These are phyloP conservation scores for Corydoras maculifer DNA, from an alignment of 2,113 vertebrate species.

Conservation along the genomic window DNA sequence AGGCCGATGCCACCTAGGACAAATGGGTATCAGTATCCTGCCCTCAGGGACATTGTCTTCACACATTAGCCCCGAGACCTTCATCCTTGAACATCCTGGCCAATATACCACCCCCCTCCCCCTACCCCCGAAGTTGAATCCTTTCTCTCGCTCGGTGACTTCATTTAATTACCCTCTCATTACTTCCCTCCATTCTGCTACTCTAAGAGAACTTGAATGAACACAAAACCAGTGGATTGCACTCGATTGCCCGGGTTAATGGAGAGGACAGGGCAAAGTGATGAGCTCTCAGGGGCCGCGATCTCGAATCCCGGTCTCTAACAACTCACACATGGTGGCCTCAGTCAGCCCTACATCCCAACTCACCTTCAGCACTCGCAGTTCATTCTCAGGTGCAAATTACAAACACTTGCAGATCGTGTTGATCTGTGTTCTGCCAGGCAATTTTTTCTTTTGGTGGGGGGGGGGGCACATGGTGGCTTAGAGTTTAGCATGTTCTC, in stretches of 20 bases:
- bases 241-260: slow-evolving; percentile 45
- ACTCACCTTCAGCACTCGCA: not conserved
- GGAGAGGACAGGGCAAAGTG: slow-evolving; percentile 27
- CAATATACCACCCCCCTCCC: slow-evolving; percentile 5
- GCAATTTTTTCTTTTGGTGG: not conserved
- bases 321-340: slow-evolving; percentile 15
- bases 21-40: slow-evolving; percentile 29
- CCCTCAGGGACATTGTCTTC: not conserved
- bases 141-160: slow-evolving; percentile 24
- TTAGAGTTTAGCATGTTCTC: too few relatives aligned
- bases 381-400: slow-evolving; percentile 7
- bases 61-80: not conserved
- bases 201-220: slow-evolving; percentile 3
- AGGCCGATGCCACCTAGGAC: slow-evolving; percentile 26
- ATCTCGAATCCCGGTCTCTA: slow-evolving; percentile 10
- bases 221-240: slow-evolving; percentile 31
- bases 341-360: slow-evolving; percentile 8
- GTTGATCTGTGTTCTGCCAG: slow-evolving; percentile 21
- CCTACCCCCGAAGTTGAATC: slow-evolving; percentile 13
- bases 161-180: slow-evolving; percentile 42
- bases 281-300: slow-evolving; percentile 24
- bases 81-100: not conserved
- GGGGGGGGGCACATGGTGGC: too few relatives aligned
- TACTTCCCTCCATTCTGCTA: slow-evolving; percentile 36
- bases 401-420: slow-evolving; percentile 2